Evolutionary conservation across 2,888 invertebrate species (phyloP).

Genomic region (Ernsta delagoae): DNA sequence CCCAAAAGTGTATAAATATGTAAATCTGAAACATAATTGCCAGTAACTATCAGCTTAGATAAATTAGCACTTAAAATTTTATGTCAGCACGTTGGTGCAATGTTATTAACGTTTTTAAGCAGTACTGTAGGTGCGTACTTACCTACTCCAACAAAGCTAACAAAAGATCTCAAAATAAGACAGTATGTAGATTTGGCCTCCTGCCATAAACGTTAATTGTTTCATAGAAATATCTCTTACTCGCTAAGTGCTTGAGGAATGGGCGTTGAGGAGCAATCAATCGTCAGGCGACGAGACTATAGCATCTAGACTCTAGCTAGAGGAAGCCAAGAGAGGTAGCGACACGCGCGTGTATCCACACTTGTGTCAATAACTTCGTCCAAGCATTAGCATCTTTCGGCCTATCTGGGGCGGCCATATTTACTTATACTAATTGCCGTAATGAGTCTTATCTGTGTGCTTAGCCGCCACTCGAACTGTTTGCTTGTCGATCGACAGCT

Average conservation of each 20-base stretch:
- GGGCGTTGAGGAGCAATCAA: slow-evolving; percentile 32
- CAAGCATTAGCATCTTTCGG: slow-evolving; percentile 30
- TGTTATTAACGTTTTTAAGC: neutral
- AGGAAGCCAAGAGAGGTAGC: slow-evolving; percentile 16
- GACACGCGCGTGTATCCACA: slow-evolving; percentile 38
- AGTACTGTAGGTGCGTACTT: too few species aligned
- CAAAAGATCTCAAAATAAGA: slow-evolving; percentile 40
- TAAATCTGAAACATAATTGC: too few species aligned
- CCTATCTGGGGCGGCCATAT: slow-evolving; percentile 71
- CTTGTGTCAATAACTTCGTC: slow-evolving; percentile 51
- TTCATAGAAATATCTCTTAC: slow-evolving; percentile 39
- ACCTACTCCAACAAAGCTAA: slow-evolving; percentile 39
- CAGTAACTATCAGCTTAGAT: too few species aligned
- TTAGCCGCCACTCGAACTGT: slow-evolving; percentile 66
- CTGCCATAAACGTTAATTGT: slow-evolving; percentile 42
- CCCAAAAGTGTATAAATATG: too few species aligned
- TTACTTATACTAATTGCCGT: slow-evolving; percentile 77
- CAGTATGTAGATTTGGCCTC: slow-evolving; percentile 40
- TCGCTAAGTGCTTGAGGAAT: slow-evolving; percentile 35
- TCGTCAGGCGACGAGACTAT: slow-evolving; percentile 26
- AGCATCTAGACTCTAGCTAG: neutral
- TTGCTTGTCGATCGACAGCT: slow-evolving; percentile 59
- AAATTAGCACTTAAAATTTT: neutral
- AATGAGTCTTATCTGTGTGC: slow-evolving; percentile 76
- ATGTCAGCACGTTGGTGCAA: too few species aligned